phyloP scores from a whole-genome alignment of 2,113 vertebrate species.

The Oncorhynchus mykiss region DNA sequence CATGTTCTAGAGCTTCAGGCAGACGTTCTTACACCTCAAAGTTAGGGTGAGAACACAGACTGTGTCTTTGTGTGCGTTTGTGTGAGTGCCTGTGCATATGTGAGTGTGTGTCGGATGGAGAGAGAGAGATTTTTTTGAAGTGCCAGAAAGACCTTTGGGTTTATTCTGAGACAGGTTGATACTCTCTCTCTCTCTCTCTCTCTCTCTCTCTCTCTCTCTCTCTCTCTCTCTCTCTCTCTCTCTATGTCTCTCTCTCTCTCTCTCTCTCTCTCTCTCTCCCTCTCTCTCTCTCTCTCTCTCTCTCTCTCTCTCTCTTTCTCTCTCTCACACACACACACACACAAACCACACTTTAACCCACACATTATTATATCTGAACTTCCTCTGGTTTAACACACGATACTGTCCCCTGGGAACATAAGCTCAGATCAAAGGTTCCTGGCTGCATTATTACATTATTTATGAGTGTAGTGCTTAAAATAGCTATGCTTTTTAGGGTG shows the following conservation, averaged over 20 bases:
- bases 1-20: constrained; percentile 18
- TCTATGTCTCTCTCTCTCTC: too few relatives aligned
- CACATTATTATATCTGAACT: constrained; percentile 50
- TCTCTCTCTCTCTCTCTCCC: too few relatives aligned
- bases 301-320: too few relatives aligned
- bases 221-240: background rate
- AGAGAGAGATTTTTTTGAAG: background rate
- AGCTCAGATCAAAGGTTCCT: constrained; percentile 53
- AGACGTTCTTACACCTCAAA: constrained; percentile 11
- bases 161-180: background rate
- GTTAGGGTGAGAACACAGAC: background rate
- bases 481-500: constrained; percentile 15
- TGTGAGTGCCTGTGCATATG: constrained; percentile 9
- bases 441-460: constrained; percentile 56
- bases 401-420: constrained; percentile 53
- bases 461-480: constrained; percentile 33
- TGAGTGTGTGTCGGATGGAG: background rate
- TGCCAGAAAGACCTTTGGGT: background rate
- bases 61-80: background rate
- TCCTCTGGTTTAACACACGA: constrained; percentile 53
- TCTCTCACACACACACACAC: too few relatives aligned
- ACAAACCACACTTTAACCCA: constrained; percentile 36
- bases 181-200: too few relatives aligned
- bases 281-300: too few relatives aligned
- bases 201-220: background rate